These are phyloP conservation scores for Gambelia wislizenii DNA, from an alignment of 2,797 vertebrate genomes.

Conservation along the genomic window DNA sequence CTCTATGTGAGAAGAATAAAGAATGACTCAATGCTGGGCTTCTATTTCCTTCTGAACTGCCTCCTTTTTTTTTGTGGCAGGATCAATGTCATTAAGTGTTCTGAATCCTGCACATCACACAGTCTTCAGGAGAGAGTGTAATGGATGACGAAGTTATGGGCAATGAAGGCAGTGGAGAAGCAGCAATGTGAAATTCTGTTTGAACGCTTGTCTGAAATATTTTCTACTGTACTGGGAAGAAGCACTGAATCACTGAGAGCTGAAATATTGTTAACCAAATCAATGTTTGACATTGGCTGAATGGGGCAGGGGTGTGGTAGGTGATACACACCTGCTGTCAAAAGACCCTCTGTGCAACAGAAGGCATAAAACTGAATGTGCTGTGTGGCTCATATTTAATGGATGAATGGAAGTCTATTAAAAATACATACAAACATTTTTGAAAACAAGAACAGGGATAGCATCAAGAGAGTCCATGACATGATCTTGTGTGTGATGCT, in stretches of 20 bases:
- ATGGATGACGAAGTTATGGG: neutral
- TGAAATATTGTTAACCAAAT: slow-evolving; percentile 22
- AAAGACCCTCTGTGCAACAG: no score
- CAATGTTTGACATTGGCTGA: neutral
- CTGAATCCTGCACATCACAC: slow-evolving; percentile 14
- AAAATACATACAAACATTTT: neutral
- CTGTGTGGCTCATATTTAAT: neutral
- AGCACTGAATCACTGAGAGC: neutral
- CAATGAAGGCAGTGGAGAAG: slow-evolving; percentile 11
- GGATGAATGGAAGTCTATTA: neutral
- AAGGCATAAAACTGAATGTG: neutral
- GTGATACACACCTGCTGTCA: neutral
- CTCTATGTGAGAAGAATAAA: slow-evolving; percentile 51
- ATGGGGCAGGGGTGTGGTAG: neutral
- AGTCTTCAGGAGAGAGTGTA: slow-evolving; percentile 17
- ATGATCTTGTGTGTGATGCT: neutral
- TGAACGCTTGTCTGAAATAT: slow-evolving; percentile 30
- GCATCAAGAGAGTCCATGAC: neutral
- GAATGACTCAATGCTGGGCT: slow-evolving; percentile 7
- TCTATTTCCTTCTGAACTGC: neutral
- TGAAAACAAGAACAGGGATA: neutral
- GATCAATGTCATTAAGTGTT: slow-evolving; percentile 40
- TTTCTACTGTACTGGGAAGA: slow-evolving; percentile 16
- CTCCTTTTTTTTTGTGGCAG: slow-evolving; percentile 1
- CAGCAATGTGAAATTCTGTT: slow-evolving; percentile 38